Evolutionary conservation across 2,113 vertebrate genomes (phyloP).

Genomic region (Tetraodon nigroviridis): DNA sequence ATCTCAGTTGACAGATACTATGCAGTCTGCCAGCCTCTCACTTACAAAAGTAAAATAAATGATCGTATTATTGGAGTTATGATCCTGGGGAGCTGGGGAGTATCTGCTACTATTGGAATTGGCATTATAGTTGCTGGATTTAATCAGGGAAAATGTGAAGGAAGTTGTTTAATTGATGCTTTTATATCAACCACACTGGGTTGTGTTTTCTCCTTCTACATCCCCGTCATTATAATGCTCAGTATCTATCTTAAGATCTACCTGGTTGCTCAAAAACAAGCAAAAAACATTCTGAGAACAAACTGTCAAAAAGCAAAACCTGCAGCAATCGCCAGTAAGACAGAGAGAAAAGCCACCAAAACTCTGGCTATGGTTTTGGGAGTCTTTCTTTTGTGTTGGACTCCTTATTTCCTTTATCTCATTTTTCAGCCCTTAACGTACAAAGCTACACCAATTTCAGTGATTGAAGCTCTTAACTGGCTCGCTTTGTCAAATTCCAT

Average conservation of each 20-base stretch:
- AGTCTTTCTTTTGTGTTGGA: slow-evolving; percentile 7
- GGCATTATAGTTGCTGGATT: neutral
- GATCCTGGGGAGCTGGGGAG: slow-evolving; percentile 15
- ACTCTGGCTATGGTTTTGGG: slow-evolving; percentile 30
- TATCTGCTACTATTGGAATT: neutral
- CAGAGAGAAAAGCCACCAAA: slow-evolving; percentile 28
- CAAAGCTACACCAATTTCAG: neutral
- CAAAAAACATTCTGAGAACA: slow-evolving; percentile 10
- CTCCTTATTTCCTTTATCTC: slow-evolving; percentile 9
- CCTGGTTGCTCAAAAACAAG: slow-evolving; percentile 8
- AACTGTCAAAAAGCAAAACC: neutral
- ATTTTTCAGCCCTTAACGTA: neutral
- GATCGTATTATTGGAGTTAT: neutral
- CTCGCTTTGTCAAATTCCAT: slow-evolving; percentile 31
- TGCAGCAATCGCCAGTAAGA: neutral
- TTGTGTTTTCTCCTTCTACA: neutral
- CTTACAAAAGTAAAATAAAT: slow-evolving; percentile 10
- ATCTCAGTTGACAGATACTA: slow-evolving; percentile 25
- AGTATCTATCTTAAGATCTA: slow-evolving; percentile 26
- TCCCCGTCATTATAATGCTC: slow-evolving; percentile 10
- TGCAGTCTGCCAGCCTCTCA: slow-evolving; percentile 20
- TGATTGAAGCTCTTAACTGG: slow-evolving; percentile 13
- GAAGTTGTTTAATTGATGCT: neutral
- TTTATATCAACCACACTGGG: neutral
- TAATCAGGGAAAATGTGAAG: neutral